Conservation (phyloP, 1,140 invertebrate genomes). For the Thaumatotibia leucotreta region DNA sequence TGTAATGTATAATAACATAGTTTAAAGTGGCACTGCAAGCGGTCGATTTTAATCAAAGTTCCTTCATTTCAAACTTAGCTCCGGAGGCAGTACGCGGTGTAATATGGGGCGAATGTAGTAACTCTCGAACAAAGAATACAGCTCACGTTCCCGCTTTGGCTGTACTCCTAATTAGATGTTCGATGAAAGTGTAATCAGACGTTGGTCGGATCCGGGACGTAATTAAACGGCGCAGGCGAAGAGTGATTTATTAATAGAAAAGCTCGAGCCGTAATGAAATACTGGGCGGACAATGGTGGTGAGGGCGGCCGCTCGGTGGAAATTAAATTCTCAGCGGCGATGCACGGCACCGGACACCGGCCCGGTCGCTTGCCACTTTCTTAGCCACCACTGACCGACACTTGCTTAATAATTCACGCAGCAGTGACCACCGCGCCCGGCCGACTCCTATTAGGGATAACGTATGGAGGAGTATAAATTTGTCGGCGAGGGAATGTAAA, state of each 20-base stretch:
- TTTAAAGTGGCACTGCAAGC: slow-evolving; percentile 28
- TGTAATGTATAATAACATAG: slow-evolving; percentile 7
- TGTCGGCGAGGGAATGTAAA: slow-evolving; percentile 69
- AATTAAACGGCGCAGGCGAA: slow-evolving; percentile 74
- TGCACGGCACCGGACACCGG: slow-evolving; percentile 31
- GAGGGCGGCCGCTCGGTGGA: slow-evolving; percentile 61
- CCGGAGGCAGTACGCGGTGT: slow-evolving; percentile 34
- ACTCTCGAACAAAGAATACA: slow-evolving; percentile 65
- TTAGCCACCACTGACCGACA: slow-evolving; percentile 34
- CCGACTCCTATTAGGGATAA: slow-evolving; percentile 45
- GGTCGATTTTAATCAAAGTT: slow-evolving; percentile 61
- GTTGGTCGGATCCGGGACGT: slow-evolving; percentile 68
- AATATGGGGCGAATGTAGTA: slow-evolving; percentile 53
- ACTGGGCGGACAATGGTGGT: slow-evolving; percentile 74
- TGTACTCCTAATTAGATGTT: slow-evolving; percentile 75
- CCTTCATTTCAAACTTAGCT: slow-evolving; percentile 50
- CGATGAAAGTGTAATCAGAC: slow-evolving; percentile 76
- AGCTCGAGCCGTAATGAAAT: slow-evolving; percentile 76
- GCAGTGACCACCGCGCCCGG: slow-evolving; percentile 23
- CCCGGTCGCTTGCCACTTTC: slow-evolving; percentile 56
- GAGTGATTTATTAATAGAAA: slow-evolving; percentile 78
- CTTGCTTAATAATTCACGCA: slow-evolving; percentile 57
- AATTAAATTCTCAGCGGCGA: slow-evolving; percentile 70
- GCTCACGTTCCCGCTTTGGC: slow-evolving; percentile 45
- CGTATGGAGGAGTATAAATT: slow-evolving; percentile 68